Evolutionary conservation across 2,888 invertebrate species (phyloP), one percentile per base, ranked within the genome.

Genomic region (Dusona sp.): DNA sequence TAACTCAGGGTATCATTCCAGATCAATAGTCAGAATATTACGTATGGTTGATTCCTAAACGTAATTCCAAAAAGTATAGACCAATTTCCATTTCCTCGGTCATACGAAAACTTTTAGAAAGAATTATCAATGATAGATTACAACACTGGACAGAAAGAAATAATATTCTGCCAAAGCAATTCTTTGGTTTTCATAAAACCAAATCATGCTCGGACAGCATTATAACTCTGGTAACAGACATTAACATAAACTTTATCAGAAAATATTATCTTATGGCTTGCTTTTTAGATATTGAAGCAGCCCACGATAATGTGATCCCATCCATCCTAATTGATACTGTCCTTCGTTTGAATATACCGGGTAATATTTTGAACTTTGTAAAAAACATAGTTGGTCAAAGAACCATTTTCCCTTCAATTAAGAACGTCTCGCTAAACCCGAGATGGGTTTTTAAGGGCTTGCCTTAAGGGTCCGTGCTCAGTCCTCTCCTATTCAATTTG

Each of bases 261-360:
- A 16, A 3, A 2, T n/a, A 48, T 2, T 80, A 33, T 25, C 51
- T 80, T 2, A 16, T 65, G 4, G 73, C 73, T 8, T 45, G 45
- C 19, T 80, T 80, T 64, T 25, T 80, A 2, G 80, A 80, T 51
- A 73, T 80, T 8, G 72, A 80, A 19, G 72, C 48, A 3, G 79
- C 79, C 1, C 51, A 48, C 36, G 79, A 72, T 3, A 72, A 80
- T 11, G 79, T 80, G 7, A 36, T 48, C 16, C 64, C 72, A 1
- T 19, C 36, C 7, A 51, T 48, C 3, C 33, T 80, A 19, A 45
- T 80, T 11, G 22, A 29, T 0, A 22, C 3, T 16, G 8, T 54
- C 54, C 8, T 6, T 3, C 8, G 22, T 22, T 9, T 54, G 8
- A 22, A 54, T 1, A 3, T 8, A n/a, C n/a, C 54, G 22, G 22